Percentiles rank a stretch among this genome's conserved stretches.
These are phyloP conservation scores for Sapayoa aenigma DNA, from an alignment of 2,113 vertebrate genomes.

Conservation along the genomic window DNA sequence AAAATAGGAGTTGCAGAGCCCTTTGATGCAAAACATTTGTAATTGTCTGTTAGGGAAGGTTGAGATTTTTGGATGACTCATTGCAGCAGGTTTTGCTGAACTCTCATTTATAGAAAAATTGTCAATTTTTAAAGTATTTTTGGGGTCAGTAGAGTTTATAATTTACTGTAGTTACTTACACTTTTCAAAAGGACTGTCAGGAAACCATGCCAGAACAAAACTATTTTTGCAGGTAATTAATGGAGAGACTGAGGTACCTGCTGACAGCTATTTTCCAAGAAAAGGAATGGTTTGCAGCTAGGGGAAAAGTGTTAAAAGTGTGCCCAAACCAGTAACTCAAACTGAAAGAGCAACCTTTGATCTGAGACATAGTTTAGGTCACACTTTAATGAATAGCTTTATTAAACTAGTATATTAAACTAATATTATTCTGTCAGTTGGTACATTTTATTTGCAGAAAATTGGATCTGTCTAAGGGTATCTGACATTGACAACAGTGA, in stretches of 20 bases:
- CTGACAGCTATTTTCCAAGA: constrained; percentile 55
- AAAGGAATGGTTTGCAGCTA: constrained; percentile 43
- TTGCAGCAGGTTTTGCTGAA: not conserved
- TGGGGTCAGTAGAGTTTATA: not conserved
- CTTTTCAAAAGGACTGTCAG: constrained; percentile 25
- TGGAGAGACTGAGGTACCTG: constrained; percentile 38
- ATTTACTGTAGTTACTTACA: not conserved
- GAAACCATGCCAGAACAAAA: constrained; percentile 42
- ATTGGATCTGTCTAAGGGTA: constrained; percentile 43
- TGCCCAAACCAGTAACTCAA: constrained; percentile 43
- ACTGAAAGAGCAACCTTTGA: constrained; percentile 46
- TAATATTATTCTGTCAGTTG: constrained; percentile 62
- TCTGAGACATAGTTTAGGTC: constrained; percentile 41
- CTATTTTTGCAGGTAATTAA: constrained; percentile 28
- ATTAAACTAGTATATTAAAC: constrained; percentile 61
- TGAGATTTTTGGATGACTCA: not conserved
- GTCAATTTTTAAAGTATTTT: not conserved
- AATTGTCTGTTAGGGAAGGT: not conserved
- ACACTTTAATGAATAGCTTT: constrained; percentile 56
- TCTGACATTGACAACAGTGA: constrained; percentile 1
- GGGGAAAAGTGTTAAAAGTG: constrained; percentile 36
- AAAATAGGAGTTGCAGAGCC: not conserved
- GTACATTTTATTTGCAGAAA: constrained; percentile 60
- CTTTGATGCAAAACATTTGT: not conserved
- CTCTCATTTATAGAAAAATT: not conserved